Evolutionary conservation across 2,797 vertebrate species (phyloP), one percentile per base, ranked within the genome.

Genomic region (Muscicapa striata): DNA sequence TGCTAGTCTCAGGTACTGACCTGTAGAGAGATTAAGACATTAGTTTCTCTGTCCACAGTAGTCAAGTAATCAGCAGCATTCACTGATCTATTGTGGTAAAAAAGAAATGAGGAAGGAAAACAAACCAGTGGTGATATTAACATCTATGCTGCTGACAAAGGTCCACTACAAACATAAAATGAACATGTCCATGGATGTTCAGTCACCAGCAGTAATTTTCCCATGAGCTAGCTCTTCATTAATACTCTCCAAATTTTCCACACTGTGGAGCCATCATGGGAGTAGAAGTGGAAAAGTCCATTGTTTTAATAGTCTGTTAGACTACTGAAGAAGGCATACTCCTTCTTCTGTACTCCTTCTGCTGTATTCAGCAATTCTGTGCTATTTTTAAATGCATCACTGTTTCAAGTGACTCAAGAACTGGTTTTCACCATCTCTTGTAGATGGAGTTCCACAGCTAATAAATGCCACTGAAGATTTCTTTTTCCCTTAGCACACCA

Each of bases 381-480:
- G 34, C 30, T 45, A 30, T 23, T 82, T 89, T 69, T 36, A 92
- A 92, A 84, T 36, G 43, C 52, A 94, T 38, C 45, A 82, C 41
- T 70, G 45, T 84, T 93, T 87, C 54, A 90, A 80, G 90, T 87
- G 22, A 90, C 81, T 95, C 41, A 85, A 95, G 61, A 90, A 74
- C 49, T 83, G 70, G 27, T 63, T 95, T 83, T 94, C 90, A 94
- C 38, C 61, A 84, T 81, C n/a, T 68, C 70, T 59, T 74, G 59
- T 8, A 92, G 66, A 84, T 15, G 20, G 66, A 84, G 32, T 90
- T 79, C 93, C 74, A 88, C 83, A 91, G 92, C 63, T 95, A 92
- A 93, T 93, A 93, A 91, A 90, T 95, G 88, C 94, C 70, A 93
- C 69, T 45, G n/a, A 58, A 70, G 80, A 22, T 15, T 36, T 41